Evolutionary conservation across 2,888 invertebrate genomes (phyloP), one percentile per base, ranked within the genome.

Genomic region (Cepaea hortensis): DNA sequence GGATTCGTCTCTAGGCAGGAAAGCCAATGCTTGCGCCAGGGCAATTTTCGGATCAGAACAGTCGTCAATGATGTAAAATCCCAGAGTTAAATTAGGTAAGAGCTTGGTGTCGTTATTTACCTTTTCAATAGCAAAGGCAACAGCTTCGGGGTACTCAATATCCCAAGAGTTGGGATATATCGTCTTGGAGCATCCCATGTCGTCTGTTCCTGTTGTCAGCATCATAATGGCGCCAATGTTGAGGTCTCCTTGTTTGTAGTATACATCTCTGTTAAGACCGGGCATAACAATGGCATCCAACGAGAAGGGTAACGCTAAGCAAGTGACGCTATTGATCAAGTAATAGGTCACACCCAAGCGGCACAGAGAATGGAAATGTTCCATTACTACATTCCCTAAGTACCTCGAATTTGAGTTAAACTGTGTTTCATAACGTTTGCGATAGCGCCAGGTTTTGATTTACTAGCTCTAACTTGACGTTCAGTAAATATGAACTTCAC

Each of bases 151-250:
- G 18, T 68, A 68, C 76, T 84, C 77, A 2, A 84, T 50, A 9
- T 46, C 84, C 68, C 65, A 77, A 20, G 84, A 77, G 48, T 76
- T 55, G 4, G 84, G 70, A 9, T 72, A 72, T 5, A 72, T 2
- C 3, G 46, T 48, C 55, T 55, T 55, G n/a, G 55, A 35, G 48
- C 82, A 82, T 9, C 55, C 70, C 11, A 1, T 50, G 15, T 72
- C 82, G 15, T 48, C 46, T 15, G 46, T 55, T 4, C 15, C 20
- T 3, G 48, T 23, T 9, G 82, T 82, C 13, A 61, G 23, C 72
- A 72, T 82, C 70, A 82, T 72, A 23, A 82, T 72, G 15, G 55
- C 82, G 3, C 82, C 82, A 15, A 82, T 82, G 73, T 73, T 82
- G 15, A 82, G 7, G 23, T 82, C 82, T 11, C 82, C 82, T 35